phyloP scores from a whole-genome alignment of 92 coral and sea anemone genomes.

The Meandrina meandrites region DNA sequence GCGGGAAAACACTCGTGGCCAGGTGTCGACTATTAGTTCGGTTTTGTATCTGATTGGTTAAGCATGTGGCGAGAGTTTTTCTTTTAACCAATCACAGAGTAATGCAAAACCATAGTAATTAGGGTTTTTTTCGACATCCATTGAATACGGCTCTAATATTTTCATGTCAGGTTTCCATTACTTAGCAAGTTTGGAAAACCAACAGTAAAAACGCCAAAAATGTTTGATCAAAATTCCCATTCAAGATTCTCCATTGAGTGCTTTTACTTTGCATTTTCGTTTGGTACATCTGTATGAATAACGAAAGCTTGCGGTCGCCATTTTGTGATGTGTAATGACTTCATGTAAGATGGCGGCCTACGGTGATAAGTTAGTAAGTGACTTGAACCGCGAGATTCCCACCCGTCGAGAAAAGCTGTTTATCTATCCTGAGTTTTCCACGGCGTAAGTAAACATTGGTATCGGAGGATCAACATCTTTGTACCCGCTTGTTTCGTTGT shows the following conservation, averaged over 20 bases:
- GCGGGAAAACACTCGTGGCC: no score
- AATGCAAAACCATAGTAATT: no score
- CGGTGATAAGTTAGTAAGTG: not conserved
- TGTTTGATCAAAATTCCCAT: not conserved
- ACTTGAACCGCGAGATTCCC: not conserved
- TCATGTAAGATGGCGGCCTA: not conserved
- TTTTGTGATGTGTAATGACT: not conserved
- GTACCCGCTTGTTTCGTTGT: conserved; percentile 16
- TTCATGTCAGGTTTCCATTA: no score
- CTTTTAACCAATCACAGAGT: no score
- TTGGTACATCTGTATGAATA: conserved; percentile 1
- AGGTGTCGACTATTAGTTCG: no score
- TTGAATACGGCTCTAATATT: no score
- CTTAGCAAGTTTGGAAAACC: no score
- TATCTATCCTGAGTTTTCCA: not conserved
- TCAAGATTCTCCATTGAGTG: not conserved
- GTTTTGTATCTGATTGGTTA: no score
- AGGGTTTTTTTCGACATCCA: no score
- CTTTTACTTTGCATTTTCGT: not conserved
- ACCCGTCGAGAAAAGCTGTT: not conserved
- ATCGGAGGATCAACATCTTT: not conserved
- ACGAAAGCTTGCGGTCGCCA: not conserved
- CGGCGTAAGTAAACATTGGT: not conserved
- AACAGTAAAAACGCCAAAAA: not conserved
- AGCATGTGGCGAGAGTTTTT: no score